Evolutionary conservation across 37 sponge, comb jelly and placozoan species (phyloP), one percentile per base, ranked within the genome.

Genomic region (Ephydatia muelleri): DNA sequence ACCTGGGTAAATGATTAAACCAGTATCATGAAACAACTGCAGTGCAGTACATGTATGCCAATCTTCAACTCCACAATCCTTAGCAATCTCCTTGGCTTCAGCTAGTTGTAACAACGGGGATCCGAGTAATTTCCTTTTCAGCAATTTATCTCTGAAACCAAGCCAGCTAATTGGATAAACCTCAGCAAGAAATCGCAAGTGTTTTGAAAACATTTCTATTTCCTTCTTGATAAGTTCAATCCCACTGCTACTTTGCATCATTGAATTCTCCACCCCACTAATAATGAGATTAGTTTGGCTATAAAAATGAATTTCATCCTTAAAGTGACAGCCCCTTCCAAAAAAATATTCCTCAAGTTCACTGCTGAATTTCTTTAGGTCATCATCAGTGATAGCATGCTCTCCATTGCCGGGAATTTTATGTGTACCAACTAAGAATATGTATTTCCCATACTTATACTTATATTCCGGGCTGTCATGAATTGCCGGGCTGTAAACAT

Each of bases 381-480:
- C 67, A 25, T 85, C 74, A 19, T 79, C 68, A 30, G 67, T 75
- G 30, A 73, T 40, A 30, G 1, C 16, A 57, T 19, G 37, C 28
- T 28, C 23, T 8, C 38, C 73, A 76, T 68, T 23, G 22, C 78
- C 38, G 23, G 84, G 84, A 8, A 34, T 39, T 5, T 65, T 32
- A 35, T 87, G 88, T 32, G 88, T 87, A 2, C 88, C 88, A 21
- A 87, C 92, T 2, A 92, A 67, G 21, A 84, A 38, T 14, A 92
- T 85, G 36, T 75, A 69, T 21, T 65, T 79, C 68, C 57, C 11
- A 39, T 78, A 11, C 43, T 76, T 67, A 25, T 5, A 57, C 1
- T 21, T n/a, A n/a, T n/a, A n/a, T n/a, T n/a, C n/a, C n/a, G n/a
- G n/a, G n/a, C n/a, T n/a, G n/a, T n/a, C n/a, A n/a, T n/a, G n/a